Evolutionary conservation across 1,140 invertebrate species (phyloP), one percentile per base, ranked within the genome.

Genomic region (Bombyx mandarina): DNA sequence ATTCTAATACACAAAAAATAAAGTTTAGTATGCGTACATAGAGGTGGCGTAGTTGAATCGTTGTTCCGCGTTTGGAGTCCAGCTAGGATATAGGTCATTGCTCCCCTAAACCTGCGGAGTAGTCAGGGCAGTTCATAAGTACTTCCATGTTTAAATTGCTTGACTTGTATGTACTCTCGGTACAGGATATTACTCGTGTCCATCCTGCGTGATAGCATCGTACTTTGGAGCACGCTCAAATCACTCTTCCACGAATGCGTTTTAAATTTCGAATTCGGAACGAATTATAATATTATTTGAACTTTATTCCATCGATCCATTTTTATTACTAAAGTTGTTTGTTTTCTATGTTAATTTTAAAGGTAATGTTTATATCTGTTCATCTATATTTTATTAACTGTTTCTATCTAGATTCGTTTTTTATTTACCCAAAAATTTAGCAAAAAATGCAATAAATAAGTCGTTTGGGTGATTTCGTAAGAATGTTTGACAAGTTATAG

Each of bases 11-110:
- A 78, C 67, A 77, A 76, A 79, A 82, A 79, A 83, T 86, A 86
- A 69, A 79, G 83, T 77, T 83, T 84, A 80, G 58, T 77, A 73
- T 84, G 65, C 73, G 71, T 69, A 62, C 66, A 57, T 55, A 53
- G 62, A 62, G 61, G 57, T 57, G 54, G 62, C 68, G 72, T 62
- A 67, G 71, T 82, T 82, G 66, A 52, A 66, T 62, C 78, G 75
- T 80, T 82, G 67, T 77, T 68, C 61, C 60, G 58, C 63, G 66
- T 59, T 63, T 66, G 69, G 48, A 64, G 64, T 63, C 67, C 69
- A 69, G 67, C 83, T 84, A 86, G 83, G 83, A 86, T 86, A 86
- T 86, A 84, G 83, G 83, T 86, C 83, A 82, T 80, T 86, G 83
- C 83, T 86, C 83, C 83, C 83, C 83, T 86, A 86, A 86, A 86